A percentile compares a stretch with the other conserved stretches of the same genome.
These are phyloP conservation scores for Peromyscus maniculatus DNA, from an alignment of 2,113 vertebrate genomes.

Conservation along the genomic window DNA sequence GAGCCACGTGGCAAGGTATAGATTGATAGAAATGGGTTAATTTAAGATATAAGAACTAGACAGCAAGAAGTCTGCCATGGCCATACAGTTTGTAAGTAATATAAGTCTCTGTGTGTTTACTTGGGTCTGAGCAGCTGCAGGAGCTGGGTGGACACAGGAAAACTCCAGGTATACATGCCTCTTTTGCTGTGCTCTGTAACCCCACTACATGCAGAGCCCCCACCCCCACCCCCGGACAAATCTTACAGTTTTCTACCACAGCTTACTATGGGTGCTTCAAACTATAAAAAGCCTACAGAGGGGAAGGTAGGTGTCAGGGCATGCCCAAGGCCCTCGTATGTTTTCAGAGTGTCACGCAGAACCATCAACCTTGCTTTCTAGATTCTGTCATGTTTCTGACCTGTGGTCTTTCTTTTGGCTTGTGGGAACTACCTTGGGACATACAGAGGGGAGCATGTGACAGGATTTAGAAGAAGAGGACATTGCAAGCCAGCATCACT, in stretches of 20 bases:
- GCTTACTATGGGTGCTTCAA: constrained; percentile 7
- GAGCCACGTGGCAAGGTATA: too few relatives aligned
- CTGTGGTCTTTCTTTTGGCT: not conserved
- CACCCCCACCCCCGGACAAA: not conserved
- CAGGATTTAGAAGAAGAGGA: not conserved
- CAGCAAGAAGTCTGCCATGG: too few relatives aligned
- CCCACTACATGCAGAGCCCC: not conserved
- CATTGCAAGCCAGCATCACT: not conserved
- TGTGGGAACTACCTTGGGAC: not conserved
- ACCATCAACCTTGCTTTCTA: not conserved
- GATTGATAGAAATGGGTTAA: too few relatives aligned
- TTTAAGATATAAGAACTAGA: too few relatives aligned
- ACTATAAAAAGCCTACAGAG: not conserved
- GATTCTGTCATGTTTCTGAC: not conserved
- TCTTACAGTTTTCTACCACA: not conserved
- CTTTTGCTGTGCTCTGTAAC: not conserved
- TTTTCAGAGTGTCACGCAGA: not conserved
- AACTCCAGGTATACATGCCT: too few relatives aligned
- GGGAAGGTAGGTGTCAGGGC: not conserved
- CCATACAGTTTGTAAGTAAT: too few relatives aligned
- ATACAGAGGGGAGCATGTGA: not conserved
- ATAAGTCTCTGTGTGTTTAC: too few relatives aligned
- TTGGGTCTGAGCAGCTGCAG: too few relatives aligned
- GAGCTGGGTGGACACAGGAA: too few relatives aligned
- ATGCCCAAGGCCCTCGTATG: not conserved